phyloP scores from a whole-genome alignment of 1,140 invertebrate genomes.

The Platyura marginata region DNA sequence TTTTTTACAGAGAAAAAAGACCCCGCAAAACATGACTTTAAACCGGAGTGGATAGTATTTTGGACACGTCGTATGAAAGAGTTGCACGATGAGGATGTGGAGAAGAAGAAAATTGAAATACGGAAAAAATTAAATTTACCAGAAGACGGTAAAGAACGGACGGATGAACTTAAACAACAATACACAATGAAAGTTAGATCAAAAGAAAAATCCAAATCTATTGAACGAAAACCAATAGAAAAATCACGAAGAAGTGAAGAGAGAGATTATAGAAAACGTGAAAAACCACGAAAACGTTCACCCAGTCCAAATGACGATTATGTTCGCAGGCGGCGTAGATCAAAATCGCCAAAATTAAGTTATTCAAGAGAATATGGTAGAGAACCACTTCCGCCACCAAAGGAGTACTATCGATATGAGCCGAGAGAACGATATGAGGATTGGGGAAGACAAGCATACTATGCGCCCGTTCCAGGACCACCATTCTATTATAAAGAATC shows the following conservation, averaged over 20 bases:
- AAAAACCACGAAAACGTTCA: not conserved
- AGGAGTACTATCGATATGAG: not conserved
- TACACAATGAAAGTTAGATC: constrained; percentile 14
- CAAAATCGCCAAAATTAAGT: not conserved
- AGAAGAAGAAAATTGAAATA: constrained; percentile 27
- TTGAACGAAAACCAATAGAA: not conserved
- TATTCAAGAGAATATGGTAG: constrained; percentile 16
- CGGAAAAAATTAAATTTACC: constrained; percentile 29
- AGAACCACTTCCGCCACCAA: constrained; percentile 14
- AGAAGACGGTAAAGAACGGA: constrained; percentile 18
- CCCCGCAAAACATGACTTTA: constrained; percentile 59
- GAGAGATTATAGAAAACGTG: constrained; percentile 3
- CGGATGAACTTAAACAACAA: constrained; percentile 16
- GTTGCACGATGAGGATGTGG: constrained; percentile 35
- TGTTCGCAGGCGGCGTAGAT: not conserved
- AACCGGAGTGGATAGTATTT: constrained; percentile 67
- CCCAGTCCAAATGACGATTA: not conserved
- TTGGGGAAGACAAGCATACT: constrained; percentile 3
- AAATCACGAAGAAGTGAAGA: not conserved
- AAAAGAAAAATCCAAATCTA: not conserved
- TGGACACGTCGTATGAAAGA: constrained; percentile 66
- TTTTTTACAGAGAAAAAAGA: constrained; percentile 41
- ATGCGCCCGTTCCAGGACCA: not conserved
- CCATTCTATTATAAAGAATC: not conserved
- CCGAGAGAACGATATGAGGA: not conserved